These are phyloP conservation scores for Itoplectis maculator DNA, from an alignment of 2,888 invertebrate species.

Conservation along the genomic window DNA sequence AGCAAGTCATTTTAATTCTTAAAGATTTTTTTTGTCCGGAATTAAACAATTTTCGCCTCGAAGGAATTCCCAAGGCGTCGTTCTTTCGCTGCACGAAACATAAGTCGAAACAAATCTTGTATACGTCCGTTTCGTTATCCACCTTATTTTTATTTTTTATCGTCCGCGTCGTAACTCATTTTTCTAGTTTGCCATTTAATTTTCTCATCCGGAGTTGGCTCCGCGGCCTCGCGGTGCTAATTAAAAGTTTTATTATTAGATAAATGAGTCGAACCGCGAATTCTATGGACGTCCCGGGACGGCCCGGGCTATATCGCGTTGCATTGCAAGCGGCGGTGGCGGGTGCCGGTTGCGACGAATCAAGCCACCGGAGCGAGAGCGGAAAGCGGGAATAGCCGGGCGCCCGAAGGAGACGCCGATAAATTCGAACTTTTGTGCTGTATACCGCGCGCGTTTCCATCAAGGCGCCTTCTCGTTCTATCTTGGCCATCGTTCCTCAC, in stretches of 20 bases:
- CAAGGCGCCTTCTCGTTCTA: conserved; percentile 13
- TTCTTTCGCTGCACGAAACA: background rate
- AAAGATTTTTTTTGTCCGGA: too few species aligned
- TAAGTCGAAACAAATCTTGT: background rate
- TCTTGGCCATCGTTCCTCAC: conserved; percentile 25
- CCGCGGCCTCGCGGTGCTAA: conserved; percentile 48
- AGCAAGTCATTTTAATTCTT: too few species aligned
- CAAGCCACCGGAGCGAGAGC: conserved; percentile 5
- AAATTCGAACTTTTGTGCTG: conserved; percentile 26
- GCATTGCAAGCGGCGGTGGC: background rate
- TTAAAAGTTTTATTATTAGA: conserved; percentile 73
- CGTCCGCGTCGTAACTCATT: background rate
- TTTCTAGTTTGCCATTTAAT: conserved; percentile 23
- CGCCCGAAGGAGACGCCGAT: background rate
- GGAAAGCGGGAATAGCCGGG: background rate
- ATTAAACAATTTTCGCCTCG: too few species aligned
- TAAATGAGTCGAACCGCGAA: conserved; percentile 70
- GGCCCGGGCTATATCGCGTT: background rate
- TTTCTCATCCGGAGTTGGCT: background rate
- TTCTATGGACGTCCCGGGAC: conserved; percentile 9
- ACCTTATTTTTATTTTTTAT: background rate
- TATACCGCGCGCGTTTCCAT: background rate
- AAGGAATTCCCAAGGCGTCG: too few species aligned
- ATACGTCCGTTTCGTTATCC: background rate
- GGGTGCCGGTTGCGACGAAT: background rate